phyloP scores from a whole-genome alignment of 1,140 invertebrate genomes.

The Heliconius hewitsoni region DNA sequence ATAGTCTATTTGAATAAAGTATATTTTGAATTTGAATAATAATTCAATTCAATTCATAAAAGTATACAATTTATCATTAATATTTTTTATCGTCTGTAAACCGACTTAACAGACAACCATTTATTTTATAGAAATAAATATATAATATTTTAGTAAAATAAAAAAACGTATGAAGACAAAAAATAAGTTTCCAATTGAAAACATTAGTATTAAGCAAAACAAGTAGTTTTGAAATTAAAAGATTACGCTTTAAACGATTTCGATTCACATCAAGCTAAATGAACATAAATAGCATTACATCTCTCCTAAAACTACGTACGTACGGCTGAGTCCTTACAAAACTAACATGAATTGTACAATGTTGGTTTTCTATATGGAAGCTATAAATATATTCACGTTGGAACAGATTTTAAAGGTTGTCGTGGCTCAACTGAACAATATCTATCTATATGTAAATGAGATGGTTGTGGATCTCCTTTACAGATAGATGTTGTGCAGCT shows the following conservation, averaged over 20 bases:
- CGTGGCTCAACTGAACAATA: background rate
- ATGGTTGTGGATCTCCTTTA: background rate
- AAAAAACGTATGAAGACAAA: too few species aligned
- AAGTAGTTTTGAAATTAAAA: constrained; percentile 11
- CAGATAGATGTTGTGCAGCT: too few species aligned
- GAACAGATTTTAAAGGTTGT: background rate
- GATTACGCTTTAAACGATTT: constrained; percentile 13
- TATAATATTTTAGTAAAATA: too few species aligned
- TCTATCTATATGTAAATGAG: background rate
- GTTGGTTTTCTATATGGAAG: constrained; percentile 13
- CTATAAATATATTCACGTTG: background rate
- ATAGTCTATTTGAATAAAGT: too few species aligned
- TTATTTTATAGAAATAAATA: too few species aligned
- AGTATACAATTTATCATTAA: too few species aligned
- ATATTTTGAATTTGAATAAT: too few species aligned
- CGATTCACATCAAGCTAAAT: constrained; percentile 5
- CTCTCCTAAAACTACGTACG: constrained; percentile 25
- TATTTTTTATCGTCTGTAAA: too few species aligned
- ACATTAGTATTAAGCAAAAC: background rate
- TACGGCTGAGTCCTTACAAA: constrained; percentile 24
- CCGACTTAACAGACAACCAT: too few species aligned
- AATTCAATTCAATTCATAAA: too few species aligned
- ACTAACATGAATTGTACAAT: constrained; percentile 16
- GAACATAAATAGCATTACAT: constrained; percentile 21
- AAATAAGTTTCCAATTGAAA: too few species aligned